Conservation (phyloP, 2,113 vertebrate species). For the Entosphenus tridentatus region DNA sequence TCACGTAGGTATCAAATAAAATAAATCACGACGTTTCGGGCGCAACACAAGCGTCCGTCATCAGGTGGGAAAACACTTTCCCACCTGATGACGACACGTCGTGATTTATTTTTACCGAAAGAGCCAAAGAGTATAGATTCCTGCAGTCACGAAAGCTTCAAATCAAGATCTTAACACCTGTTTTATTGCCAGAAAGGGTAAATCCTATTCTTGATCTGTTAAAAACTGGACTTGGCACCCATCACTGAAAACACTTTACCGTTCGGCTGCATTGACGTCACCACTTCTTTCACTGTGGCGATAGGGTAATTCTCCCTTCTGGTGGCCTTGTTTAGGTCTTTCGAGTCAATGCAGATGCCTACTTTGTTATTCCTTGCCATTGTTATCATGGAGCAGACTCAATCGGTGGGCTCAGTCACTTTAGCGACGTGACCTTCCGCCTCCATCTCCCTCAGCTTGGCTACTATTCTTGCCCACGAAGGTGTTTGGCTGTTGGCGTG, state of each 20-base stretch:
- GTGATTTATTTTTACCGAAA: no score
- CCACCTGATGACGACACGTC: no score
- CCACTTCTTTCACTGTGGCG: slow-evolving; percentile 3
- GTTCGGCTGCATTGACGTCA: neutral
- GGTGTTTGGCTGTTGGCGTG: neutral
- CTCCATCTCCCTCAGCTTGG: neutral
- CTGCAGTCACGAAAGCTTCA: no score
- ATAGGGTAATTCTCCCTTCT: neutral
- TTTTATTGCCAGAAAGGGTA: no score
- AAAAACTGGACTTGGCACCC: neutral
- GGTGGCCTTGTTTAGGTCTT: slow-evolving; percentile 5
- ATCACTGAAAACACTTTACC: slow-evolving; percentile 2
- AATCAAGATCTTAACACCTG: no score
- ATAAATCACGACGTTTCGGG: no score
- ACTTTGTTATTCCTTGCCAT: neutral
- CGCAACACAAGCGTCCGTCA: no score
- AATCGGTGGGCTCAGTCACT: neutral
- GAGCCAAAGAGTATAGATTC: no score
- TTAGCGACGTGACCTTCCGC: slow-evolving; percentile 5
- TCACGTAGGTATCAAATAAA: no score
- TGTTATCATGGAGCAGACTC: neutral
- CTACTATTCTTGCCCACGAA: neutral
- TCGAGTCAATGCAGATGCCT: slow-evolving; percentile 2
- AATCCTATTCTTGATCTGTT: neutral
- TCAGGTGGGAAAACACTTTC: no score